Percentiles rank a stretch among this genome's conserved stretches.
Conservation (phyloP, 2,797 vertebrate species). For the Astyanax mexicanus region DNA sequence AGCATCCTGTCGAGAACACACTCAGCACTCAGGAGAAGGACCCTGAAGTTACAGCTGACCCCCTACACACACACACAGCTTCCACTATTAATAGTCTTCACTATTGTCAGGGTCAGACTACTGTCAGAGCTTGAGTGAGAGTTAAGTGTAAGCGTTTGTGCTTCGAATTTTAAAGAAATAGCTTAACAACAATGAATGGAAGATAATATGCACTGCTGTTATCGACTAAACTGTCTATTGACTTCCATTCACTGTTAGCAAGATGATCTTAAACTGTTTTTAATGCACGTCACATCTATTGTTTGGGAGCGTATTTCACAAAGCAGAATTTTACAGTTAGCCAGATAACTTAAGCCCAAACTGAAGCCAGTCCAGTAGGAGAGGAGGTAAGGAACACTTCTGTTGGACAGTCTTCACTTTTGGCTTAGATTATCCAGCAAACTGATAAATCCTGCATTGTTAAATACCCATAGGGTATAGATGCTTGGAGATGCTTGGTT, state of each 20-base stretch:
- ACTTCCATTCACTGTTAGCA: background rate
- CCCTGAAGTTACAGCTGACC: constrained; percentile 3
- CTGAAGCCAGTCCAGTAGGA: background rate
- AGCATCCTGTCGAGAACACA: constrained; percentile 67
- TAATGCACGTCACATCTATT: background rate
- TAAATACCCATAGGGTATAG: background rate
- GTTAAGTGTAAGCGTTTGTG: background rate
- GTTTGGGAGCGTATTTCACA: background rate
- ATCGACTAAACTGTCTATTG: background rate
- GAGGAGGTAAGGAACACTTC: background rate
- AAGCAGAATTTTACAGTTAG: constrained; percentile 1
- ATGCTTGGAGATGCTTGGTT: background rate
- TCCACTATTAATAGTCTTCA: background rate
- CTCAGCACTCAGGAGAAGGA: constrained; percentile 28
- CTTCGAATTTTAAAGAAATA: background rate
- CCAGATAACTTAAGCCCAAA: background rate
- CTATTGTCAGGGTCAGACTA: no score
- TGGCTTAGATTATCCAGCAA: constrained; percentile 7
- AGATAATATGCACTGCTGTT: background rate
- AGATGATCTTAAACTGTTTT: background rate
- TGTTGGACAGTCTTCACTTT: background rate
- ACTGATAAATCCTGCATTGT: constrained; percentile 3
- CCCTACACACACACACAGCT: background rate
- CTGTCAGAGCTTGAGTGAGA: background rate
- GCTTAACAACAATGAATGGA: background rate